Evolutionary conservation across 2,113 vertebrate genomes (phyloP), one percentile per base, ranked within the genome.

Genomic region (Tachycineta bicolor): DNA sequence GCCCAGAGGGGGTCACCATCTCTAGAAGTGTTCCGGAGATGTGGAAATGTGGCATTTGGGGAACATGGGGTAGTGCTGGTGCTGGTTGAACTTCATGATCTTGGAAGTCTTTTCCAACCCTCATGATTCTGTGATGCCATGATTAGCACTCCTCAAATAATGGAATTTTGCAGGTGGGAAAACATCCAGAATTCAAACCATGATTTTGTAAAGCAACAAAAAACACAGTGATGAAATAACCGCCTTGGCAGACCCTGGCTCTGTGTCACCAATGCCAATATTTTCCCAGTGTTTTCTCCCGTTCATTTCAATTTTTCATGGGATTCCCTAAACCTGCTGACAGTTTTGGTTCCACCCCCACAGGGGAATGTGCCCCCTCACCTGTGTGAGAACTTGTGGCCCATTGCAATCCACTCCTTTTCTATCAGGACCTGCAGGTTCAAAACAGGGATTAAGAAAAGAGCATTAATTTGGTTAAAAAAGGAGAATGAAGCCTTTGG

Each of bases 301-400:
- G 28, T 29, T 26, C 10, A 56, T 53, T 43, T 43, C 9, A 5
- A 1, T 49, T 52, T 82, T 20, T 34, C 34, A 18, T 4, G 18
- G 41, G 25, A 71, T n/a, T 2, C 31, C 39, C 9, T 1, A 8
- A 74, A 71, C 28, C n/a, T 53, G 75, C 46, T 58, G 37, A 22
- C 24, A 63, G 2, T 3, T 6, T 24, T 22, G 12, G 18, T 43
- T 70, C 65, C 46, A 34, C 5, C 65, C 6, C 22, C 19, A 13
- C 78, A 20, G 64, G 33, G 16, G 10, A 94, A 60, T 2, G 3
- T 3, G 33, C 20, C 67, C 5, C 7, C 95, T 97, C 98, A 98
- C 98, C 98, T 98, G 97, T 98, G 97, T 23, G 98, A 97, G 79
- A 98, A 98, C 76, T 98, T 98, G 96, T 98, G 98, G 55, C 98